Base-by-base conservation (phyloP, 2,797 vertebrate genomes). In the Synaphobranchus kaupii region DNA sequence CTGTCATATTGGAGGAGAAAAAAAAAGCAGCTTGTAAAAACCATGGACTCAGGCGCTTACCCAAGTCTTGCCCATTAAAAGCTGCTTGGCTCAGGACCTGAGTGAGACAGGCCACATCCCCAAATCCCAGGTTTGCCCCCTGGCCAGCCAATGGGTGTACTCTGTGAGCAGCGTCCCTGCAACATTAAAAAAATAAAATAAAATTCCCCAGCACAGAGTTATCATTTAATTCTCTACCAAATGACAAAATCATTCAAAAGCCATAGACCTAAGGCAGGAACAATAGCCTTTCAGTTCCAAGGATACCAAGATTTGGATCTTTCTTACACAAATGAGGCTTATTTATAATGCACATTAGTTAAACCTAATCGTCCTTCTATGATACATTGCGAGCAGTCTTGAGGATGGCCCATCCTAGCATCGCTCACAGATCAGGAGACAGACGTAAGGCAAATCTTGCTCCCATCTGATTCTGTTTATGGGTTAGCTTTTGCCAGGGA, bases 141-240 rank as follows among this genome's bases (percentile, higher is more conserved):
- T 99, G 99, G 90, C 98, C 98, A 39, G 98, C 99, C 86, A 99
- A 95, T 4, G 98, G 99, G 94, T 99, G 98, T 87, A 99, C 97
- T 90, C 98, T 97, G 95, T 99, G 99, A 71, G 99, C 99, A 84
- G 99, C 98, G 89, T 99, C 99, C 90, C 99, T 99, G 92, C 86
- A 93, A 91, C 88, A 78, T 90, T 48, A 94, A 91, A 90, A 56
- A 88, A 3, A 85, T 47, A 34, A 88, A 54, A 52, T 73, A 47
- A 58, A 84, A 86, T 50, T 31, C 81, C 54, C 76, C 84, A 76
- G 71, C 31, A 34, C 68, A 12, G 13, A 39, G 34, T 76, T 17
- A 80, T 80, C 17, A 80, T 17, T 80, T 47, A 17, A 44, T 39
- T 47, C 76, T 76, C 71, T 7, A 80, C 44, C 15, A 12, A 80